Conservation (phyloP, 53 echinoderm and acorn worm genomes). For the Zoroaster sp. region DNA sequence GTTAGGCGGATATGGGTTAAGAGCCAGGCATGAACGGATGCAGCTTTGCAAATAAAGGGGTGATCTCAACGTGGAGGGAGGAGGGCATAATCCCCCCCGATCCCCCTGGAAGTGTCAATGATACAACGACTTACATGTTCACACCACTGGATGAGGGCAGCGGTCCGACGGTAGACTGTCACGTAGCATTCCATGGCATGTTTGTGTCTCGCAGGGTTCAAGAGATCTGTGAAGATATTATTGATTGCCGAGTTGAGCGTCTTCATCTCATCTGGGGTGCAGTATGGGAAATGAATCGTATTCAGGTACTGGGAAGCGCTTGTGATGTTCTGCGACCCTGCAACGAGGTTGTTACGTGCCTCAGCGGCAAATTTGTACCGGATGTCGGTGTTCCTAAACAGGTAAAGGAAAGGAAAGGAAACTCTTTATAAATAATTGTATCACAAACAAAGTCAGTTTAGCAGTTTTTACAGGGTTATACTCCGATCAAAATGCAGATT, state of each 20-base stretch:
- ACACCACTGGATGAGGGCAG: constrained; percentile 96
- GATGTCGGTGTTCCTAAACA: constrained; percentile 63
- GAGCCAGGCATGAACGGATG: too few relatives aligned
- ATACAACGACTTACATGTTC: constrained; percentile 75
- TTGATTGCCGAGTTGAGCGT: constrained; percentile 80
- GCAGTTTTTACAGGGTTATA: too few relatives aligned
- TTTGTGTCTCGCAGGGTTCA: constrained; percentile 80
- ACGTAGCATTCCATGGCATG: constrained; percentile 93
- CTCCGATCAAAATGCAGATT: neutral
- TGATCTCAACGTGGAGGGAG: neutral
- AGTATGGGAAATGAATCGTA: constrained; percentile 97
- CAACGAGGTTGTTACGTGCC: constrained; percentile 95
- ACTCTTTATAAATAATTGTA: too few relatives aligned
- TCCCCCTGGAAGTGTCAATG: too few relatives aligned
- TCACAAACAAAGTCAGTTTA: too few relatives aligned
- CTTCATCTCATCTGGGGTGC: constrained; percentile 83
- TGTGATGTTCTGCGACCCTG: constrained; percentile 88
- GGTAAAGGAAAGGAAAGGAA: neutral
- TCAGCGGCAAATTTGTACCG: constrained; percentile 91
- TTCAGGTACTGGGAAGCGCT: constrained; percentile 84
- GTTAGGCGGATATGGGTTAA: too few relatives aligned
- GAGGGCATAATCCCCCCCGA: neutral
- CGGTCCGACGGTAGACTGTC: constrained; percentile 71
- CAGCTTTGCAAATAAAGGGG: too few relatives aligned
- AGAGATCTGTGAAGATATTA: constrained; percentile 89